Evolutionary conservation across 2,113 vertebrate species (phyloP).

Genomic region (Varanus komodoensis): DNA sequence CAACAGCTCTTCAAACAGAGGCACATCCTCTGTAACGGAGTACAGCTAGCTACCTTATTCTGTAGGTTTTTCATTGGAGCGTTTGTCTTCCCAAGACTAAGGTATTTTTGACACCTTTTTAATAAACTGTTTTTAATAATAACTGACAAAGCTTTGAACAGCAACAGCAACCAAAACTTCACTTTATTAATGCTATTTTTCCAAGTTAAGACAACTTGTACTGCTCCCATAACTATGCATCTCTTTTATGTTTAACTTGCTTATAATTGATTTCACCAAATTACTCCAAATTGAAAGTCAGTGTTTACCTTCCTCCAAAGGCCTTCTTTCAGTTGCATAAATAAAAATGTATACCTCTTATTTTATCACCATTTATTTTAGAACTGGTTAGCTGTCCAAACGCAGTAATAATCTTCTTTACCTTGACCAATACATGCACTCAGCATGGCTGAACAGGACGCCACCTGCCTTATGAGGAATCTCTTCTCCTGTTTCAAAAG

Average conservation of each 20-base stretch:
- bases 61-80: not conserved
- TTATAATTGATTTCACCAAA: not conserved
- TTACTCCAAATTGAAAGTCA: not conserved
- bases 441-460: not conserved
- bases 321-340: not conserved
- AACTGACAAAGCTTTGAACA: not conserved
- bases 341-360: not conserved
- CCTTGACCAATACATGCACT: not conserved
- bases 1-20: too few species aligned
- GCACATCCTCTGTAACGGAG: too few species aligned
- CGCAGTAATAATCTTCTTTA: not conserved
- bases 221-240: not conserved
- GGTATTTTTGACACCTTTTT: not conserved
- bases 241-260: not conserved
- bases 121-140: not conserved
- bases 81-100: too few species aligned
- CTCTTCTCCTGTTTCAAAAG: not conserved
- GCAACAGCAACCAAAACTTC: not conserved
- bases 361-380: not conserved
- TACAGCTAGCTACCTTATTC: not conserved
- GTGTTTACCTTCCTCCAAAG: not conserved
- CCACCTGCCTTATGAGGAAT: not conserved
- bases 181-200: not conserved
- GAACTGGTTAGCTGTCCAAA: not conserved
- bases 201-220: not conserved